Conservation (phyloP, 1,140 invertebrate genomes). For the Thaumatotibia leucotreta region DNA sequence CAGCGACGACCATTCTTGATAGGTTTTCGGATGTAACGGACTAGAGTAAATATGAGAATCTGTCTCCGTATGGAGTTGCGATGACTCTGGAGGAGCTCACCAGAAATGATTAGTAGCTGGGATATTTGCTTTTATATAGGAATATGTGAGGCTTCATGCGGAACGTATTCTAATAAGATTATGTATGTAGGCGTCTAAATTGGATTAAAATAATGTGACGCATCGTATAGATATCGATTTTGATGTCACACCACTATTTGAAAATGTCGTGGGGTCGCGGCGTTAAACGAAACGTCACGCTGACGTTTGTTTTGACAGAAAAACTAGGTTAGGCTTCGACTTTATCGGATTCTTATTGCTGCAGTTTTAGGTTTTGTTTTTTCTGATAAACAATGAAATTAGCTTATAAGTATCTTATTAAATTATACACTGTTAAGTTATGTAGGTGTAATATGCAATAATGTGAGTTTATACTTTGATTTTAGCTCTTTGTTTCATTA, state of each 20-base stretch:
- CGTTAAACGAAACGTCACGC: constrained; percentile 20
- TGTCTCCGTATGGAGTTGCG: constrained; percentile 19
- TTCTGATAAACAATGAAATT: constrained; percentile 13
- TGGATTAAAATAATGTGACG: constrained; percentile 66
- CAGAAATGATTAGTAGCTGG: constrained; percentile 52
- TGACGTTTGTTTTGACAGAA: constrained; percentile 29
- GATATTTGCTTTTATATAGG: constrained; percentile 52
- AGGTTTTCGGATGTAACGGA: constrained; percentile 15
- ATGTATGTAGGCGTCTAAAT: constrained; percentile 58
- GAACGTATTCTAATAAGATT: constrained; percentile 63
- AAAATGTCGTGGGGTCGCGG: constrained; percentile 21
- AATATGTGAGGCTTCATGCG: constrained; percentile 67
- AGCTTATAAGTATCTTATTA: constrained; percentile 18
- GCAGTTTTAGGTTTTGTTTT: background rate
- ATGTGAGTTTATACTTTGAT: background rate
- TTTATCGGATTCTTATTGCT: background rate
- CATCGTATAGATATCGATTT: constrained; percentile 54
- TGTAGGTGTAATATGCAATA: background rate
- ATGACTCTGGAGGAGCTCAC: constrained; percentile 54
- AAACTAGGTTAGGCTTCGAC: background rate
- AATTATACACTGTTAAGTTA: background rate
- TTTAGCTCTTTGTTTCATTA: background rate
- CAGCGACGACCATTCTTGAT: constrained; percentile 79
- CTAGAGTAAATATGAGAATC: constrained; percentile 17
- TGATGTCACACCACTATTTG: constrained; percentile 43